phyloP scores from a whole-genome alignment of 2,797 vertebrate species.

The Ptychobarbus kaznakovi region DNA sequence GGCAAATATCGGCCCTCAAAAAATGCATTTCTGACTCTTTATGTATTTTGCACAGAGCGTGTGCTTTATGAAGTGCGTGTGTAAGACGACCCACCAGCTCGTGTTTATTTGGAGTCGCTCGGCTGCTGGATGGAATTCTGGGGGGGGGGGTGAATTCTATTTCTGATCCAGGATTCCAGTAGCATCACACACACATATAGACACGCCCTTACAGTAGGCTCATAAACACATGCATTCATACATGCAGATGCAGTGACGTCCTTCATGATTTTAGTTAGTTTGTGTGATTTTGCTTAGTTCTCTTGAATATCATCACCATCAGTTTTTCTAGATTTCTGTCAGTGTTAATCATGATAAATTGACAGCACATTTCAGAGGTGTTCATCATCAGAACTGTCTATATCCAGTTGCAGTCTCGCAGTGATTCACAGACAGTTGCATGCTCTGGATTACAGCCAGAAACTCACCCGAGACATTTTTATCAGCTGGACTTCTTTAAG shows the following conservation, averaged over 20 bases:
- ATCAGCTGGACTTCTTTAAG: neutral
- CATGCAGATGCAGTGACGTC: neutral
- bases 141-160: conserved; percentile 78
- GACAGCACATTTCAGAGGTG: conserved; percentile 9
- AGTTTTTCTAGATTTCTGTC: neutral
- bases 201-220: neutral
- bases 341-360: neutral
- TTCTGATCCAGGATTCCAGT: conserved; percentile 65
- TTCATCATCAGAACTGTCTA: neutral
- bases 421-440: conserved; percentile 17
- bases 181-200: conserved; percentile 27
- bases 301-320: neutral
- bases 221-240: neutral
- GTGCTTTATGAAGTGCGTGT: conserved; percentile 43
- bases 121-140: conserved; percentile 52
- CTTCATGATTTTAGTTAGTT: neutral
- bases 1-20: neutral
- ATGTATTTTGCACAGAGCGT: conserved; percentile 39
- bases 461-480: neutral
- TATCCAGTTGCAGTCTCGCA: conserved; percentile 25
- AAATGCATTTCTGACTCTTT: conserved; percentile 10
- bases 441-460: conserved; percentile 7
- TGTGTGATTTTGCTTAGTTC: neutral
- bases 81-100: conserved; percentile 76
- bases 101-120: conserved; percentile 82